A percentile compares a stretch with the other conserved stretches of the same genome.
These are phyloP conservation scores for Prochilodus magdalenae DNA, from an alignment of 2,113 vertebrate genomes.

Conservation along the genomic window DNA sequence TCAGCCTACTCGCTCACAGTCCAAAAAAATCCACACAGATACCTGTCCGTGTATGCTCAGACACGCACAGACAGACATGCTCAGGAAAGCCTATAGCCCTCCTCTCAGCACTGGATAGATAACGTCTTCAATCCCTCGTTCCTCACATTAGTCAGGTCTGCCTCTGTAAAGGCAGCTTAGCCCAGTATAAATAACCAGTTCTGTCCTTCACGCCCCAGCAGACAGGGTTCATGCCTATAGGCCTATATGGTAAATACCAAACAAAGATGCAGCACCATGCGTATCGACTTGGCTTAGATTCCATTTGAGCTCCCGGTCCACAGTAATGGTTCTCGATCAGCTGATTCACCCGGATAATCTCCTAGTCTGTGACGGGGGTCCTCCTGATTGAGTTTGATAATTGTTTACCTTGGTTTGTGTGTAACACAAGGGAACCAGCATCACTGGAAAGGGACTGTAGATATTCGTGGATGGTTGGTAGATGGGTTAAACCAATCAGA, in stretches of 20 bases:
- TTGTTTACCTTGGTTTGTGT: no score
- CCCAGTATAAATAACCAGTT: background rate
- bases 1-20: conserved; percentile 16
- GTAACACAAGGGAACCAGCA: no score
- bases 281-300: background rate
- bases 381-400: background rate
- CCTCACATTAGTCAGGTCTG: background rate
- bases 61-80: conserved; percentile 8
- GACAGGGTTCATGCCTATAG: background rate
- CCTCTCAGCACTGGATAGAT: background rate
- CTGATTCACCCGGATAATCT: background rate
- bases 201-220: background rate
- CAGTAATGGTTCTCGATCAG: background rate
- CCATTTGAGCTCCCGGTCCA: background rate
- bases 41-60: background rate
- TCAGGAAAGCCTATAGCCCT: background rate
- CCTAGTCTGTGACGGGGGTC: background rate
- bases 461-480: no score
- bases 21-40: conserved; percentile 25
- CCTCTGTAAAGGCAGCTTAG: background rate
- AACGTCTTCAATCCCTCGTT: background rate
- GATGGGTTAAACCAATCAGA: no score
- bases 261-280: background rate
- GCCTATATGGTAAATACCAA: conserved; percentile 5
- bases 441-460: no score